Evolutionary conservation across 2,113 vertebrate species (phyloP).

Genomic region (Seriola rivoliana): DNA sequence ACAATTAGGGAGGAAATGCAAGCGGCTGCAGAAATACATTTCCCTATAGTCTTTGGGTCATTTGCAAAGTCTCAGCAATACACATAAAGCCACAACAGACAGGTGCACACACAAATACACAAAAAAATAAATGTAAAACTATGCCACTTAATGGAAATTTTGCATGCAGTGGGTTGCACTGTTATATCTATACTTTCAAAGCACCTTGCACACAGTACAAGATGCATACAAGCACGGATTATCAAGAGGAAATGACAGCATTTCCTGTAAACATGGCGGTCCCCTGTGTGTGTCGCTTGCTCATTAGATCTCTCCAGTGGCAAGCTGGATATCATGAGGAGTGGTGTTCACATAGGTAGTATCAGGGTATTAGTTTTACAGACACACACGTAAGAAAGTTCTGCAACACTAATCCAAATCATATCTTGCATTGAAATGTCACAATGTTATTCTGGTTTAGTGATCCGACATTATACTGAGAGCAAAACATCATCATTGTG

Average conservation of each 20-base stretch:
- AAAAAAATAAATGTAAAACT: constrained; percentile 17
- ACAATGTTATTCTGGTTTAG: neutral
- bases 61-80: constrained; percentile 62
- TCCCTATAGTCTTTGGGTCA: constrained; percentile 60
- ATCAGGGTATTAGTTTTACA: constrained; percentile 2
- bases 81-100: constrained; percentile 22
- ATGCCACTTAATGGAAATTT: constrained; percentile 14
- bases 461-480: neutral
- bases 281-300: constrained; percentile 29
- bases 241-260: constrained; percentile 38
- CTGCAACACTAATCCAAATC: neutral
- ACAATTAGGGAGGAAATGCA: constrained; percentile 75
- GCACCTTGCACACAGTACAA: neutral
- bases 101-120: constrained; percentile 9
- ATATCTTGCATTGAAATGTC: neutral
- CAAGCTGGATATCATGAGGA: constrained; percentile 16
- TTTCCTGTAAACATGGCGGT: constrained; percentile 56
- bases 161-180: neutral
- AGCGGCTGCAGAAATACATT: constrained; percentile 67
- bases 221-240: constrained; percentile 19
- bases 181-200: constrained; percentile 13
- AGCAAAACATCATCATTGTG: neutral
- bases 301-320: constrained; percentile 56
- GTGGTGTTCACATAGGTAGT: constrained; percentile 13
- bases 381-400: neutral